Evolutionary conservation across 2,888 invertebrate genomes (phyloP).

Genomic region (Trichogramma evanescens): DNA sequence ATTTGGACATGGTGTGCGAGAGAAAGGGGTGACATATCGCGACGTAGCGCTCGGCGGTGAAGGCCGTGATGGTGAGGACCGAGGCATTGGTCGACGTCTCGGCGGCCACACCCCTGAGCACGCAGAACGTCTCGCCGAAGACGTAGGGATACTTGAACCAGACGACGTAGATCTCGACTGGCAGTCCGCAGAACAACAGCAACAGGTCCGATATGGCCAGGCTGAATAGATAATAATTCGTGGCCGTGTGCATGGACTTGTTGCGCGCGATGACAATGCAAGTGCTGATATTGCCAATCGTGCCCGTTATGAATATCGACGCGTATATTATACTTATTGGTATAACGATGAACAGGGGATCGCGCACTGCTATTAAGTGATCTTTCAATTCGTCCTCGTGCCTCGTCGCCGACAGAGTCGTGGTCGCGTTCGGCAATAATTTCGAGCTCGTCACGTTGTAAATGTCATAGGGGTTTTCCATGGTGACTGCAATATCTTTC

Average conservation of each 20-base stretch:
- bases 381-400: neutral
- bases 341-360: slow-evolving; percentile 46
- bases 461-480: slow-evolving; percentile 2
- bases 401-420: neutral
- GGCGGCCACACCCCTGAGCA: slow-evolving; percentile 50
- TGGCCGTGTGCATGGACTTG: slow-evolving; percentile 61
- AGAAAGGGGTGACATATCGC: slow-evolving; percentile 65
- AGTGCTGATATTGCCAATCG: slow-evolving; percentile 58
- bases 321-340: slow-evolving; percentile 53
- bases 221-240: slow-evolving; percentile 61
- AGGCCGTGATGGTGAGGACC: slow-evolving; percentile 59
- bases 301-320: slow-evolving; percentile 54
- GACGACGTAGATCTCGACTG: slow-evolving; percentile 52
- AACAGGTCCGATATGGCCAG: slow-evolving; percentile 58
- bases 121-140: slow-evolving; percentile 55
- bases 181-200: slow-evolving; percentile 55
- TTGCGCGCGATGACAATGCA: slow-evolving; percentile 59
- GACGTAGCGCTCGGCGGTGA: slow-evolving; percentile 64
- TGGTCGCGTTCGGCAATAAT: neutral
- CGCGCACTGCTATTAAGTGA: slow-evolving; percentile 33
- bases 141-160: slow-evolving; percentile 50
- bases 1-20: slow-evolving; percentile 78
- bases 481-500: neutral
- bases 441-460: neutral
- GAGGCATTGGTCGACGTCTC: slow-evolving; percentile 54